Evolutionary conservation across 2,888 invertebrate genomes (phyloP), one percentile per base, ranked within the genome.

Genomic region (Zaprionus obscuricornis): DNA sequence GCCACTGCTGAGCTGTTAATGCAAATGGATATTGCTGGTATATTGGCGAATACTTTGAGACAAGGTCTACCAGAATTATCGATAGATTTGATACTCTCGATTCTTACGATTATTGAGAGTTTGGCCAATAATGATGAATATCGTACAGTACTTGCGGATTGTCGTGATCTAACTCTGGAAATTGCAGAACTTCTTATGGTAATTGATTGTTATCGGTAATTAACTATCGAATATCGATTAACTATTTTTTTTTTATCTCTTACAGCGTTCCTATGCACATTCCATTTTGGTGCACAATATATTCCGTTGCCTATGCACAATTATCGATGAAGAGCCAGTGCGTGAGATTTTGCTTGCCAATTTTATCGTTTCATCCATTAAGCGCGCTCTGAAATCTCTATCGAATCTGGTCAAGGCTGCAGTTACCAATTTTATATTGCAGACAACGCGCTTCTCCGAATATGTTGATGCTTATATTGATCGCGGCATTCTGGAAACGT

Each of bases 401-500:
- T 82, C 89, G 2, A 84, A 84, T 39, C 45, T 85, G 18, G 71
- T 89, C 0, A 89, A 88, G 64, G 85, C 85, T 0, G 78, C 88
- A 0, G 89, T 78, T 0, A 87, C 88, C 6, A 89, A 89, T 60
- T 89, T 89, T 22, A 82, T 89, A 39, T 70, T 88, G 42, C 85
- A 89, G 55, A 88, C 89, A 0, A 84, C 87, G 0, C 84, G 88
- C 2, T 85, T 86, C 29, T 58, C 56, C 8, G 75, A 79, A 14
- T 88, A 86, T 37, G 57, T 86, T 0, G 70, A 82, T 17, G 74
- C 70, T 6, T 89, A 88, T 27, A 79, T 87, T 0, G 83, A 88
- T 26, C 65, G 75, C 1, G 88, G 85, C 0, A 74, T 89, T 1
- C 55, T 89, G 5, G 85, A 87, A 49, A 78, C 77, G 89, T 89